Base-by-base conservation (phyloP, 2,113 vertebrate species). In the Amblyopsis rosae region DNA sequence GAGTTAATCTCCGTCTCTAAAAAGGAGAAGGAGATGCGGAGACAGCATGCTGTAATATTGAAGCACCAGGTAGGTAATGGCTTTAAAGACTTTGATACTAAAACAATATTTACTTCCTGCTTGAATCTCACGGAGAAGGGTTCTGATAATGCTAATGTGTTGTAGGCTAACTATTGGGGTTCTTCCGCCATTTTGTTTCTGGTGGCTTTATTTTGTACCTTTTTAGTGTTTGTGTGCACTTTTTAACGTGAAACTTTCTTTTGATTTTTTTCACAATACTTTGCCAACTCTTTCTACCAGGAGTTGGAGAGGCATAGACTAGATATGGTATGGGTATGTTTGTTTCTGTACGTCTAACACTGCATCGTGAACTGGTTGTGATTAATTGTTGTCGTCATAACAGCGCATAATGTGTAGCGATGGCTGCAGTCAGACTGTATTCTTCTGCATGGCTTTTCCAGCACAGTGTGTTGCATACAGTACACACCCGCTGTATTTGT, bases 301-400 rank as follows among this genome's bases (percentile, higher is more conserved):
- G 97, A 98, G 94, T 96, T 98, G 96, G 96, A 98, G 95, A 98
- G 95, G 93, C 96, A 98, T 97, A 99, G 96, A 96, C 96, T 99
- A 98, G 97, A 99, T 96, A 98, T 99, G 96, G 97, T 98, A 98
- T 95, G 97, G 95, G 94, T 96, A 96, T 97, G 95, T 96, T 96
- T 96, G 94, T 94, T 96, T 96, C 94, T 94, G 93, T 94, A 94
- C 94, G 94, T 96, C 93, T 95, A 94, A 94, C 92, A 94, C 93
- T 91, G 92, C 94, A 94, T 95, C 93, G 94, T 97, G 95, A 95
- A 94, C 92, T 95, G 94, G 92, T 94, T 95, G 94, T 96, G 93
- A 95, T 96, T 61, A 74, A 93, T 94, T 93, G 94, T 94, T 94
- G 92, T 93, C 93, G 93, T 96, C 93, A 94, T 94, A 94, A 93